Evolutionary conservation across 1,140 invertebrate genomes (phyloP), one percentile per base, ranked within the genome.

Genomic region (Gerris buenoi): DNA sequence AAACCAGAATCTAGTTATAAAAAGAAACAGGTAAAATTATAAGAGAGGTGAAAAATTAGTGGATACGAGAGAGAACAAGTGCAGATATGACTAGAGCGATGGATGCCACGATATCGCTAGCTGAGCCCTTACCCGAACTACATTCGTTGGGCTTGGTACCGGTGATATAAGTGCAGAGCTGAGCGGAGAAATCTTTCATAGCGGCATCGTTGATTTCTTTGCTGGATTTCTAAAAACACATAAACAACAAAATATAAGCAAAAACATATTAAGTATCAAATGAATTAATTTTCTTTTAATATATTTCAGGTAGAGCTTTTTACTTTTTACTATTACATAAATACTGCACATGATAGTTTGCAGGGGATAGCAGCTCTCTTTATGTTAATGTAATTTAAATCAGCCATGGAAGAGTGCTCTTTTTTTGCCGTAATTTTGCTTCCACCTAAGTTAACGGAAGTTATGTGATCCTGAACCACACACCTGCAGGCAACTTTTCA

Each of bases 71-170:
- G 15, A 65, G 64, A 46, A 56, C 15, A 2, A 65, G 15, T 18
- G 64, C n/a, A 18, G 29, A n/a, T 2, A 65, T 29, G 2, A 65
- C n/a, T 25, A 33, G 64, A 29, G 46, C 2, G 26, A 46, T 3
- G 18, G 18, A n/a, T 27, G 13, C 14, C 2, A 29, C 29, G 23
- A 56, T 18, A 33, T 33, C 15, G 2, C 22, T 13, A 3, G 64
- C 10, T n/a, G 64, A 15, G 15, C 27, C 33, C 25, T 64, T 64
- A 25, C 60, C 22, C 5, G 10, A 10, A 13, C 25, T 61, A 33
- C 64, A 65, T n/a, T n/a, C 25, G 3, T 2, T 18, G 3, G 64
- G 64, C 46, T 65, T 65, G 28, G 27, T 46, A 3, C n/a, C 64
- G 23, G 27, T 5, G 27, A 46, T 22, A 13, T 65, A 33, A 13